These are phyloP conservation scores for Eurytemora carolleeae DNA, from an alignment of 1,140 invertebrate genomes.

Conservation along the genomic window DNA sequence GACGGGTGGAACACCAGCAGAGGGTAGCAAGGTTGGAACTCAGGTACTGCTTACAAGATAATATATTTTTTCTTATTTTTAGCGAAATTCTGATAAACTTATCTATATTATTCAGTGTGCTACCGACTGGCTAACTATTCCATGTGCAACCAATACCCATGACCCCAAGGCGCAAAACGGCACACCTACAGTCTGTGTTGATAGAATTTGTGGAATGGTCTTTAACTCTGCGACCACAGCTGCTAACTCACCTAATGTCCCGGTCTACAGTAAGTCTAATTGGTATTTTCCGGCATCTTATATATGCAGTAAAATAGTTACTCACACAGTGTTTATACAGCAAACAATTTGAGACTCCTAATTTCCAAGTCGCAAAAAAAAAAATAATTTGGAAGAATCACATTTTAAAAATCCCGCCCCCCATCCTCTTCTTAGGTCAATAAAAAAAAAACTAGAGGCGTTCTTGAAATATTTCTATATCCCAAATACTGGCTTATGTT, in stretches of 20 bases:
- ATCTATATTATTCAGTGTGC: slow-evolving; percentile 29
- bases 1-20: slow-evolving; percentile 40
- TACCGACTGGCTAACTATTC: slow-evolving; percentile 52
- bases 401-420: background rate
- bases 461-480: background rate
- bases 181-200: slow-evolving; percentile 32
- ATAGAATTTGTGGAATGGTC: slow-evolving; percentile 47
- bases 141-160: slow-evolving; percentile 45
- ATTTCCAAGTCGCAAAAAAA: too few species aligned
- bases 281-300: too few species aligned
- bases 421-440: background rate
- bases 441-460: background rate
- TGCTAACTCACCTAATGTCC: background rate
- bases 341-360: too few species aligned
- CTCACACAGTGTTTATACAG: too few species aligned
- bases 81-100: slow-evolving; percentile 37
- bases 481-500: background rate
- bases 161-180: slow-evolving; percentile 28
- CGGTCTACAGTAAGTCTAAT: background rate
- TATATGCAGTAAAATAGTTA: too few species aligned
- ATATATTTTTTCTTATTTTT: slow-evolving; percentile 29
- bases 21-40: slow-evolving; percentile 42
- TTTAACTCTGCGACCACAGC: slow-evolving; percentile 35
- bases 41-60: slow-evolving; percentile 19
- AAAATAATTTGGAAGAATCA: background rate